Conservation (phyloP, 2,113 vertebrate species). For the Lucifuga dentata region DNA sequence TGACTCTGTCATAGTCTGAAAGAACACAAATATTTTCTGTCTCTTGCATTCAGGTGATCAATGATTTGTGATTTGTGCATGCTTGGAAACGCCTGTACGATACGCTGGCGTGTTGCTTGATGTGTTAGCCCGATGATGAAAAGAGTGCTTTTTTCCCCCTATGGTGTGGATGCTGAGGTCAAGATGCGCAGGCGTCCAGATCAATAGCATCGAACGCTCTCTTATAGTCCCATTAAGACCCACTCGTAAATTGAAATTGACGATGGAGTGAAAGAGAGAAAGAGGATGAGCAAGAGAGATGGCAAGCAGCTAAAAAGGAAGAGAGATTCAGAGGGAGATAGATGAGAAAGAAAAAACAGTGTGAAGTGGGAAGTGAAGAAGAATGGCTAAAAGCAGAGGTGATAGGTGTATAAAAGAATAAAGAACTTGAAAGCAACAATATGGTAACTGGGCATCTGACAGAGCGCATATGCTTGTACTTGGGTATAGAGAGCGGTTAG, state of each 20-base stretch:
- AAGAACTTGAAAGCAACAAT: slow-evolving; percentile 31
- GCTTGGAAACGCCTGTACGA: slow-evolving; percentile 13
- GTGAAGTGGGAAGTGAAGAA: slow-evolving; percentile 26
- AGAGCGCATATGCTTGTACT: slow-evolving; percentile 18
- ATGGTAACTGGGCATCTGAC: slow-evolving; percentile 26
- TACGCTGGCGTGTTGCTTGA: slow-evolving; percentile 41
- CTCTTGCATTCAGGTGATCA: slow-evolving; percentile 68
- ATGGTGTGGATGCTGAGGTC: slow-evolving; percentile 64
- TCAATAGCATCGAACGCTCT: slow-evolving; percentile 78
- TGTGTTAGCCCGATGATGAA: slow-evolving; percentile 71
- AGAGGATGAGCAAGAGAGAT: slow-evolving; percentile 11
- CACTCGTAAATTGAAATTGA: slow-evolving; percentile 80
- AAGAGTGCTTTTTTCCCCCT: slow-evolving; percentile 60
- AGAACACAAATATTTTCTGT: slow-evolving; percentile 69
- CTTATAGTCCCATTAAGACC: slow-evolving; percentile 81
- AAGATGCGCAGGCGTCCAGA: slow-evolving; percentile 71
- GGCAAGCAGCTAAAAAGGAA: slow-evolving; percentile 25
- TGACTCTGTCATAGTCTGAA: slow-evolving; percentile 51
- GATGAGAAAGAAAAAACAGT: slow-evolving; percentile 33
- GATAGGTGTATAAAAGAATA: slow-evolving; percentile 31
- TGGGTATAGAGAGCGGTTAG: slow-evolving; percentile 20
- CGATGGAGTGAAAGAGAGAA: slow-evolving; percentile 47
- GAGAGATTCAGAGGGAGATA: slow-evolving; percentile 22
- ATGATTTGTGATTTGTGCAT: slow-evolving; percentile 48
- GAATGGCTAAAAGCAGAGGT: slow-evolving; percentile 31